Conservation (phyloP, 2,113 vertebrate genomes). For the Paraplagusia blochii region DNA sequence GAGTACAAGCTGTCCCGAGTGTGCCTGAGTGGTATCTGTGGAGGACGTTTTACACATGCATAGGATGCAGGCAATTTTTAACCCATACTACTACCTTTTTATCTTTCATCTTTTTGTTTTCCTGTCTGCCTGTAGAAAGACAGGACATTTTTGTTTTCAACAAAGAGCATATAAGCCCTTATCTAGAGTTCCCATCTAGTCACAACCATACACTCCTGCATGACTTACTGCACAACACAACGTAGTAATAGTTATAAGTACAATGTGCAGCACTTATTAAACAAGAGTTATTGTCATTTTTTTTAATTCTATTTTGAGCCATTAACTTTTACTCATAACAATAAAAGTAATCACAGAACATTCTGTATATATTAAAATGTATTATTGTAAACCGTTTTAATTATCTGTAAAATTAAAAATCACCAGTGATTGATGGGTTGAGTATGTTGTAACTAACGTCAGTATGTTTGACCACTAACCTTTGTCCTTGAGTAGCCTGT, state of each 20-base stretch:
- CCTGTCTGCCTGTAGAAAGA: conserved; percentile 44
- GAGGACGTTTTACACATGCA: conserved; percentile 54
- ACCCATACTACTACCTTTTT: conserved; percentile 41
- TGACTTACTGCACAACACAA: background rate
- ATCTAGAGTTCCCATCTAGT: conserved; percentile 8
- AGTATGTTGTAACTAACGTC: conserved; percentile 44
- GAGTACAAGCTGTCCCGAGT: conserved; percentile 52
- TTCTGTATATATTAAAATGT: too few species aligned
- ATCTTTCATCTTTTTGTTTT: conserved; percentile 53
- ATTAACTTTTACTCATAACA: too few species aligned
- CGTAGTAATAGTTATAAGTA: too few species aligned
- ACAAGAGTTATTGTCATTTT: too few species aligned
- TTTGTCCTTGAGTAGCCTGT: conserved; percentile 47
- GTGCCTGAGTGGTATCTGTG: conserved; percentile 25
- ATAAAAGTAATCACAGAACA: too few species aligned
- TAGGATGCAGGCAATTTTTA: conserved; percentile 52
- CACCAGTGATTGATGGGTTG: conserved; percentile 40
- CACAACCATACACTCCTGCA: background rate
- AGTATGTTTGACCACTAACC: conserved; percentile 36
- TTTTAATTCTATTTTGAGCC: too few species aligned
- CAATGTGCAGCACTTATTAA: too few species aligned
- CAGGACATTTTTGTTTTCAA: conserved; percentile 34
- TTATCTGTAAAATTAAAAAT: too few species aligned
- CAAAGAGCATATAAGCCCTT: conserved; percentile 14
- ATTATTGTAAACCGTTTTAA: too few species aligned